Percentiles rank a stretch among this genome's conserved stretches.
These are phyloP conservation scores for Cryptotermes secundus DNA, from an alignment of 1,140 invertebrate genomes.

Conservation along the genomic window DNA sequence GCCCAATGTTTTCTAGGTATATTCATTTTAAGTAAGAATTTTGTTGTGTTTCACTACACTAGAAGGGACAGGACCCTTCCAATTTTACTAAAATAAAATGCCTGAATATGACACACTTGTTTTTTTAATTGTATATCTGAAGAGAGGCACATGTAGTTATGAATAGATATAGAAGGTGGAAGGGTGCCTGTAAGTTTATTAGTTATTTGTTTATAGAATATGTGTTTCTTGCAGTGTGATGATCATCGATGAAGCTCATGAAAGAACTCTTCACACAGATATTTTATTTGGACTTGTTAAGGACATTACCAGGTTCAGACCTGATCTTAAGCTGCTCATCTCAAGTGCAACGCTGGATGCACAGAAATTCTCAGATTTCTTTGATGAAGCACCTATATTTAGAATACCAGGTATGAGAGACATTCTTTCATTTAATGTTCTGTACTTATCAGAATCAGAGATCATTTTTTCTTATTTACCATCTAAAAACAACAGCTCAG, in stretches of 20 bases:
- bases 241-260: slow-evolving; percentile 99
- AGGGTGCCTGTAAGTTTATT: neutral
- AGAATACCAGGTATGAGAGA: slow-evolving; percentile 79
- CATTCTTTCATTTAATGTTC: neutral
- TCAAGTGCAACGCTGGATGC: slow-evolving; percentile 98
- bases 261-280: slow-evolving; percentile 96
- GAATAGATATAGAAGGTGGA: no score
- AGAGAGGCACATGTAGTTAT: no score
- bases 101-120: no score
- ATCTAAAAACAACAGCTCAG: no score
- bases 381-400: slow-evolving; percentile 98
- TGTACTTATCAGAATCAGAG: neutral
- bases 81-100: no score
- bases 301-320: slow-evolving; percentile 92
- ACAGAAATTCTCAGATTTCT: slow-evolving; percentile 97
- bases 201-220: neutral
- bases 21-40: no score
- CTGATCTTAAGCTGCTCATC: slow-evolving; percentile 94
- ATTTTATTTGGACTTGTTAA: slow-evolving; percentile 98
- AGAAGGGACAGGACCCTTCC: no score
- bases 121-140: no score
- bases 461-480: no score
- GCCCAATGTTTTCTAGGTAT: no score
- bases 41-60: no score
- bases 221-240: slow-evolving; percentile 72